Evolutionary conservation across 2,797 vertebrate genomes (phyloP).

Genomic region (Macrochelys suwanniensis): DNA sequence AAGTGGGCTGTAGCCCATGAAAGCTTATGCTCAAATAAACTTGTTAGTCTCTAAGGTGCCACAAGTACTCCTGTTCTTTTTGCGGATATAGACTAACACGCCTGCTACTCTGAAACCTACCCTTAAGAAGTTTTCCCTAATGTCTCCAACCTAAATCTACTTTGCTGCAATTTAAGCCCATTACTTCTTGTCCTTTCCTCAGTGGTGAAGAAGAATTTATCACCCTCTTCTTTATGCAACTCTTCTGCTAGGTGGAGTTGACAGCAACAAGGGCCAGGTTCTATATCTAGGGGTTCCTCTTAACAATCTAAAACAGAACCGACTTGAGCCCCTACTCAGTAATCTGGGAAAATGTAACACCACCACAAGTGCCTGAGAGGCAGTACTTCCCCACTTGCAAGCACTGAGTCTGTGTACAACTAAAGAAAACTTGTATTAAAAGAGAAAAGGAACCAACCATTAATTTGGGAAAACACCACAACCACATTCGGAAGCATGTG

Average conservation of each 20-base stretch:
- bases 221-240: not conserved
- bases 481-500: not conserved
- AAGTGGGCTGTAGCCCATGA: too few relatives aligned
- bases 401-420: too few relatives aligned
- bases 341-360: not conserved
- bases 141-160: not conserved
- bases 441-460: not conserved
- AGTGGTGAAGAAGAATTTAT: not conserved
- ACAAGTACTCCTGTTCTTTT: too few relatives aligned
- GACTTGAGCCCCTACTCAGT: not conserved
- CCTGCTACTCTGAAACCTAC: too few relatives aligned
- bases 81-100: too few relatives aligned
- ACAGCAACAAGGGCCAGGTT: not conserved
- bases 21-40: too few relatives aligned
- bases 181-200: not conserved
- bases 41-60: too few relatives aligned
- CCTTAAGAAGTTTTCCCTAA: not conserved
- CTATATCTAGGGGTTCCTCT: not conserved
- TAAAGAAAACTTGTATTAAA: too few relatives aligned
- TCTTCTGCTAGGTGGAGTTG: not conserved
- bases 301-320: not conserved
- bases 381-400: too few relatives aligned
- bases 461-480: not conserved
- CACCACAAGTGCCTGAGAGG: not conserved
- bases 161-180: not conserved